A percentile compares a stretch with the other conserved stretches of the same genome.
Conservation (phyloP, 2,797 vertebrate species). For the Dryobates pubescens region DNA sequence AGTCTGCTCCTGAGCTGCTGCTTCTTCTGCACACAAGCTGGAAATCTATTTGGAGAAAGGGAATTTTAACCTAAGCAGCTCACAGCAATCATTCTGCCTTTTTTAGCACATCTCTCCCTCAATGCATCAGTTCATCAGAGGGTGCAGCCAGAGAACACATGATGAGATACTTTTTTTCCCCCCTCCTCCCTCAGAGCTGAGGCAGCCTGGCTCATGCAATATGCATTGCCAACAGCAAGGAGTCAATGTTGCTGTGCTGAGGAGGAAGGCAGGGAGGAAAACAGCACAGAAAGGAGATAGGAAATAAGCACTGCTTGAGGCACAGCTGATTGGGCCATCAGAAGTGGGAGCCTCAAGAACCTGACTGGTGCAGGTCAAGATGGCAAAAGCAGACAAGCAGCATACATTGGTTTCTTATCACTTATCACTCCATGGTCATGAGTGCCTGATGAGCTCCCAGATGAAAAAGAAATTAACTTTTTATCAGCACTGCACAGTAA, state of each 20-base stretch:
- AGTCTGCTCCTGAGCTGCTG: slow-evolving; percentile 95
- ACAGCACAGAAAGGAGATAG: background rate
- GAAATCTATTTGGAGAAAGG: slow-evolving; percentile 83
- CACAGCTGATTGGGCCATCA: background rate
- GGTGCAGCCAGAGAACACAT: background rate
- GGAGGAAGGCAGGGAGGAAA: background rate
- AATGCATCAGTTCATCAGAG: background rate
- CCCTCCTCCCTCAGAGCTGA: background rate
- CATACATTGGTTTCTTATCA: no score
- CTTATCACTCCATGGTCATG: background rate
- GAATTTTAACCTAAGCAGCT: background rate
- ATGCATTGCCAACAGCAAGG: background rate
- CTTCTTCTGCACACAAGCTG: slow-evolving; percentile 91
- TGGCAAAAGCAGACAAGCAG: background rate
- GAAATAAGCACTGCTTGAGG: background rate
- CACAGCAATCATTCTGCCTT: slow-evolving; percentile 7
- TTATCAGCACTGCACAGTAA: background rate
- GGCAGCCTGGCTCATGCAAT: background rate
- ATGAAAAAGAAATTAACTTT: background rate
- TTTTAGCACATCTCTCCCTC: background rate
- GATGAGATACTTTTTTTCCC: background rate
- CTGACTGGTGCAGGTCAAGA: background rate
- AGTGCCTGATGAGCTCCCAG: background rate
- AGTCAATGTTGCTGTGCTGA: background rate
- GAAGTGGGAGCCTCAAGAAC: background rate